Evolutionary conservation across 2,888 invertebrate species (phyloP).

Genomic region (Lomographa bimaculata): DNA sequence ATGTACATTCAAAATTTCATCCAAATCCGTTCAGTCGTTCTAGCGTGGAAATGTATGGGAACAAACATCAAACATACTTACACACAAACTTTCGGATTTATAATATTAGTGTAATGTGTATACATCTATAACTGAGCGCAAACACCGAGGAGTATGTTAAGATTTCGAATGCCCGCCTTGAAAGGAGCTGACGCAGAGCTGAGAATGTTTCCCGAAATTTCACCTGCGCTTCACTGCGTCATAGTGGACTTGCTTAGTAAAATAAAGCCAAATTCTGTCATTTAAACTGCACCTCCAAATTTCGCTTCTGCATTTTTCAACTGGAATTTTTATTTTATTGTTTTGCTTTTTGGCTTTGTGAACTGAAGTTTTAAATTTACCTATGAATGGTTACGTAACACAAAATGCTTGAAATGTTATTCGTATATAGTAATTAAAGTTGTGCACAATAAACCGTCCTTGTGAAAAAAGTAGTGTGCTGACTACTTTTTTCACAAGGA

Average conservation of each 20-base stretch:
- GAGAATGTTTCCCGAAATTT: slow-evolving; percentile 47
- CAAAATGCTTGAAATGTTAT: no score
- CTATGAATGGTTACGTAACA: slow-evolving; percentile 58
- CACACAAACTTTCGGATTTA: no score
- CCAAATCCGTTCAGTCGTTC: no score
- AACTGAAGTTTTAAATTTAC: slow-evolving; percentile 62
- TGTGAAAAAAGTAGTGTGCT: no score
- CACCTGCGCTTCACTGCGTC: no score
- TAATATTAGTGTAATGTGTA: no score
- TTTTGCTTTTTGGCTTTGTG: slow-evolving; percentile 49
- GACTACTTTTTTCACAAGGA: no score
- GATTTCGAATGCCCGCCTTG: slow-evolving; percentile 59
- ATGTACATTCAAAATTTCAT: no score
- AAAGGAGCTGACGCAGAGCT: slow-evolving; percentile 46
- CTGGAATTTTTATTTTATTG: slow-evolving; percentile 47
- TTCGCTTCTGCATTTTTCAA: slow-evolving; percentile 40
- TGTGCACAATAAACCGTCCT: no score
- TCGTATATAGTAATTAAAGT: no score
- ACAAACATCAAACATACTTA: no score
- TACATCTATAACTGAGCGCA: slow-evolving; percentile 7
- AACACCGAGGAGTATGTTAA: slow-evolving; percentile 35
- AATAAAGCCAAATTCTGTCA: slow-evolving; percentile 46
- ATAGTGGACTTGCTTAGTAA: no score
- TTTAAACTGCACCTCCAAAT: slow-evolving; percentile 52
- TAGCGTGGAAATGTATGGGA: slow-evolving; percentile 28